phyloP scores from a whole-genome alignment of 23 tunicate genomes.

The Corella eumyota region DNA sequence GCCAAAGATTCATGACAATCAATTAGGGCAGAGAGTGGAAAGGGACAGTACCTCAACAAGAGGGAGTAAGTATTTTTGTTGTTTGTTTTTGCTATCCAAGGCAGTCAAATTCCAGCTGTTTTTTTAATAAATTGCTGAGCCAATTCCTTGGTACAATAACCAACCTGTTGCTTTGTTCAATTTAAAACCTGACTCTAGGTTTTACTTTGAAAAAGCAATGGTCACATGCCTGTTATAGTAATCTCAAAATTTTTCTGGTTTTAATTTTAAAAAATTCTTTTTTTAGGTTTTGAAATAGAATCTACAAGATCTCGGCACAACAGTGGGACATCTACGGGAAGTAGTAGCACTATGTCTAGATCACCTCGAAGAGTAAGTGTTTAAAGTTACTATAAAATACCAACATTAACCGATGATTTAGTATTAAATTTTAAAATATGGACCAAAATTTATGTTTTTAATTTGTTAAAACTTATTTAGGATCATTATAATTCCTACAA shows the following conservation, averaged over 20 bases:
- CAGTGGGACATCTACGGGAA: constrained; percentile 29
- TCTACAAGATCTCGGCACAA: constrained; percentile 24
- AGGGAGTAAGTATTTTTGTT: not conserved
- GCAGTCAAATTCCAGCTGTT: constrained; percentile 22
- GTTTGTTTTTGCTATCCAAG: not conserved
- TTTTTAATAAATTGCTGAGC: constrained; percentile 10
- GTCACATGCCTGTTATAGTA: too few species aligned
- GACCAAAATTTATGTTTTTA: too few species aligned
- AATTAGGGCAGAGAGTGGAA: not conserved
- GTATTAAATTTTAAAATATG: too few species aligned
- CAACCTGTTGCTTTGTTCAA: too few species aligned
- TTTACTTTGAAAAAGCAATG: too few species aligned
- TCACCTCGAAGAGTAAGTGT: constrained; percentile 9
- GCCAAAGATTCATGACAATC: constrained; percentile 18
- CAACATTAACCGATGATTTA: too few species aligned
- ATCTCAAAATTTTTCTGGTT: too few species aligned
- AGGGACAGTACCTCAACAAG: not conserved
- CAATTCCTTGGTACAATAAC: constrained; percentile 14
- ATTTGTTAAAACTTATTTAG: too few species aligned
- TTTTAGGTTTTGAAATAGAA: too few species aligned
- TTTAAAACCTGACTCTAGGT: too few species aligned
- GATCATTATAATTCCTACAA: too few species aligned
- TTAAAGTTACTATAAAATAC: not conserved
- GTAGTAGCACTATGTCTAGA: constrained; percentile 18
- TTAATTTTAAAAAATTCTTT: too few species aligned